Evolutionary conservation across 1,140 invertebrate species (phyloP), one percentile per base, ranked within the genome.

Genomic region (Mercenaria mercenaria): DNA sequence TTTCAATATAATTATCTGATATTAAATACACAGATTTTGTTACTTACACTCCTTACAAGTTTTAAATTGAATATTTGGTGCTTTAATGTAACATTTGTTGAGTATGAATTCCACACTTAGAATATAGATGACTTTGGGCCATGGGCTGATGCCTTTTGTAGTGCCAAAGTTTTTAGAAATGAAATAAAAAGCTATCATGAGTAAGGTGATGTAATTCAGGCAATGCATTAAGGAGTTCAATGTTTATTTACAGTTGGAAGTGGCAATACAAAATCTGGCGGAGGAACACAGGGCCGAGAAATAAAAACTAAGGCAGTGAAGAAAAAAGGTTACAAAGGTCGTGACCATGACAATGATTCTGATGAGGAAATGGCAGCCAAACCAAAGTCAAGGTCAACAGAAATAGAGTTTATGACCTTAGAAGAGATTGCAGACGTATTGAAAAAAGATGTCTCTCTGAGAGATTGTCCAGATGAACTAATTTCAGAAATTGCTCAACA

Each of bases 221-320:
- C n/a, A n/a, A n/a, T n/a, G n/a, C n/a, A n/a, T n/a, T n/a, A n/a
- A n/a, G n/a, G n/a, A n/a, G n/a, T n/a, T n/a, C n/a, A n/a, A 6
- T 47, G 15, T 47, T 47, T 47, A 47, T 47, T 72, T 20, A 72
- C 67, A 82, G 74, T 39, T 61, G 84, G 84, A 37, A 87, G 89
- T 82, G 93, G 91, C 32, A 91, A 82, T 69, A 93, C 92, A 20
- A 93, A 93, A 74, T 92, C 91, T 89, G 91, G 92, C 32, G 98
- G 99, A 50, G 98, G 98, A 20, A 97, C 97, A 43, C 98, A 99
- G 96, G 99, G 99, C 0, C 96, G 99, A 82, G 99, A 99, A 96
- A 99, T 98, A 0, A 99, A 99, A 96, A 99, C 98, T 0, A 99
- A 99, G 95, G 98, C 98, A 10, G 98, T 98, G 0, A 99, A 99